These are phyloP conservation scores for Ochotona curzoniae DNA, from an alignment of 2,113 vertebrate genomes.

Conservation along the genomic window DNA sequence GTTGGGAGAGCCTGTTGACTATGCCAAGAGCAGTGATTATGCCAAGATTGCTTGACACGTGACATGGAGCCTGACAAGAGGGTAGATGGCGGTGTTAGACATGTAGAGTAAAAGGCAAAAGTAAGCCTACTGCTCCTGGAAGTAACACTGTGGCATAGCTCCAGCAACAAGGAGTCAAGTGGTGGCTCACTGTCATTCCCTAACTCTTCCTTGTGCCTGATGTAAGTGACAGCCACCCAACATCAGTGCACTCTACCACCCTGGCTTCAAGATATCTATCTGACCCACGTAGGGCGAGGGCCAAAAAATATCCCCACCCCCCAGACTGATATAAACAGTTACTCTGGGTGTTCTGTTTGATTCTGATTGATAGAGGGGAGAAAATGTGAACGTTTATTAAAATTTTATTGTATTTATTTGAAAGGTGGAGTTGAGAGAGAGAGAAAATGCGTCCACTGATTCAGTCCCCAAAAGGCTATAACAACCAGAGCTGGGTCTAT, in stretches of 20 bases:
- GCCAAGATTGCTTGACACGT: neutral
- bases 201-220: neutral
- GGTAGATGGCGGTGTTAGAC: accelerated
- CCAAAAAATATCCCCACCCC: neutral
- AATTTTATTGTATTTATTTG: too few relatives aligned
- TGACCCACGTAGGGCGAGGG: neutral
- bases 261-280: neutral
- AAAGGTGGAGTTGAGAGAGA: too few relatives aligned
- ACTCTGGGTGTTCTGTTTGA: neutral
- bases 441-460: too few relatives aligned
- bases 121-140: neutral
- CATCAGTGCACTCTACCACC: accelerated
- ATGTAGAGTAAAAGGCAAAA: neutral
- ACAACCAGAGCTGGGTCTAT: too few relatives aligned
- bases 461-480: too few relatives aligned
- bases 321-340: neutral
- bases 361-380: neutral
- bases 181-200: accelerated
- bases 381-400: too few relatives aligned
- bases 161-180: too few relatives aligned
- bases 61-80: neutral
- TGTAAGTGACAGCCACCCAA: neutral
- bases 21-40: too few relatives aligned
- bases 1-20: neutral
- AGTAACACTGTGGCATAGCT: neutral